Conservation (phyloP, 2,113 vertebrate species). For the Myiopsitta monachus region DNA sequence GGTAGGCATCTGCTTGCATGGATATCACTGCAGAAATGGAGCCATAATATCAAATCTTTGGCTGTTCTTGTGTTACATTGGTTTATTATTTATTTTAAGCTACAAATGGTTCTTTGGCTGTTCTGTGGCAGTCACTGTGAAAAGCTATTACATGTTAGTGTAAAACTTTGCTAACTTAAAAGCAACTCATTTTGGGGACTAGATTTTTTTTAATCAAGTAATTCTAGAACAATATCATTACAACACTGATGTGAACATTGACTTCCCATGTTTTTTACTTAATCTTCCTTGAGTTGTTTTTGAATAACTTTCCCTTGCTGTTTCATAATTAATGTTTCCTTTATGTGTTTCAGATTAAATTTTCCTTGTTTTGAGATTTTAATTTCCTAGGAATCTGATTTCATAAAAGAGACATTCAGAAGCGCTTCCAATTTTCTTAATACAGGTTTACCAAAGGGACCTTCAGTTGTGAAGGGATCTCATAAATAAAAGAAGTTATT, state of each 20-base stretch:
- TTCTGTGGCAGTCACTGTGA: neutral
- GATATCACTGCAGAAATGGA: neutral
- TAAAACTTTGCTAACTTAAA: neutral
- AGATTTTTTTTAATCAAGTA: neutral
- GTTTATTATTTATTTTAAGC: neutral
- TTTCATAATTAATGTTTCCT: neutral
- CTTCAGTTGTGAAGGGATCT: neutral
- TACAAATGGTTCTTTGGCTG: neutral
- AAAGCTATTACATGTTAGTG: fast-evolving
- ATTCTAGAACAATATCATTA: neutral
- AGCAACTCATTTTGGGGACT: neutral
- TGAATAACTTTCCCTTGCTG: neutral
- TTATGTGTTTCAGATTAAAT: neutral
- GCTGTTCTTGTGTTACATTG: neutral
- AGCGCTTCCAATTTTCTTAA: neutral
- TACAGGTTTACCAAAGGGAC: neutral
- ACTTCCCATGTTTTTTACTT: neutral
- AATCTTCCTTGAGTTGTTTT: neutral
- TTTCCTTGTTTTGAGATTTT: neutral
- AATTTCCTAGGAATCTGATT: neutral
- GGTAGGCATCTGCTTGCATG: neutral
- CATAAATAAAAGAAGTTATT: neutral
- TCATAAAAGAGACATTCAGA: neutral
- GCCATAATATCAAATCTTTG: neutral
- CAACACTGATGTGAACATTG: neutral